Evolutionary conservation across 2,888 invertebrate species (phyloP), one percentile per base, ranked within the genome.

Genomic region (Ethmia dodecea): DNA sequence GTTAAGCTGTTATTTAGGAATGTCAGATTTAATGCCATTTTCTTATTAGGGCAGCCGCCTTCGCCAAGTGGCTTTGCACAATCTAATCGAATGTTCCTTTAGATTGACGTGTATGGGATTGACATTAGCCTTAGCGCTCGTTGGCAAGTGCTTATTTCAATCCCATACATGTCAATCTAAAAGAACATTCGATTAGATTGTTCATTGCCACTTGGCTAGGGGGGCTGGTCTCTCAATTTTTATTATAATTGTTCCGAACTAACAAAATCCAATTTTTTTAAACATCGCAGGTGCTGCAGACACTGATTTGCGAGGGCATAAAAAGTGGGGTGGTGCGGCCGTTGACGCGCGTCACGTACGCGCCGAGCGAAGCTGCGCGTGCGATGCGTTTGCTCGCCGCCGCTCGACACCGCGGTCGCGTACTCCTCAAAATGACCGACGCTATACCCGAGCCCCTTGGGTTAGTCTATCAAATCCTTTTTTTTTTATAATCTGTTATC

Each of bases 361-460:
- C 45, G 1, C 54, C 69, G 2, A 35, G 41, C 1, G 68, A 71
- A 3, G 61, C 40, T 0, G 3, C 55, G 4, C 58, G 64, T 2
- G 79, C 76, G 0, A 59, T 75, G 40, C 52, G 54, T 0, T 48
- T 76, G 33, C 47, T 77, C 9, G 61, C 69, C 0, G 50, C 55
- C 8, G 66, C 69, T 30, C 52, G 49, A 1, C 76, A 78, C 38
- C 61, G 69, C 12, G 78, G 78, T 2, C 57, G 76, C 3, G 72
- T 71, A 13, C 52, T 79, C 12, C 42, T 78, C 12, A 44, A 45
- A 2, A 35, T 22, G n/a, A n/a, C n/a, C n/a, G n/a, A n/a, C n/a
- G n/a, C n/a, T n/a, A n/a, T n/a, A n/a, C n/a, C n/a, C n/a, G n/a
- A n/a, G n/a, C n/a, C n/a, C n/a, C n/a, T n/a, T n/a, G n/a, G n/a